Evolutionary conservation across 2,113 vertebrate genomes (phyloP), one percentile per base, ranked within the genome.

Genomic region (Telmatochromis brachygnathus): DNA sequence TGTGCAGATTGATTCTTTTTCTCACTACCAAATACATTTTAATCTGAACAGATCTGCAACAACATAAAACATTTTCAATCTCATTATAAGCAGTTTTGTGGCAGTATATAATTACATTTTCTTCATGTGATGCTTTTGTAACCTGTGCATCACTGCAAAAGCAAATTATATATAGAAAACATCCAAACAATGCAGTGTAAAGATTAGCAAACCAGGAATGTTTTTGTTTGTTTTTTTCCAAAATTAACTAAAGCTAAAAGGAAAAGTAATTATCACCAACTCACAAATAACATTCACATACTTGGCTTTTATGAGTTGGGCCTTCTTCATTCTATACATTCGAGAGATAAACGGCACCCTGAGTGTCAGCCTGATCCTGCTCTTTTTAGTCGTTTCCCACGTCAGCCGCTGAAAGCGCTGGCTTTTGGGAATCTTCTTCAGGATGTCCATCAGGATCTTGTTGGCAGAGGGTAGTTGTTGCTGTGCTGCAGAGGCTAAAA

Each of bases 291-390:
- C 6, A 12, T 30, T 9, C 3, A 26, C 92, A 49, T 87, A 98
- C 98, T 94, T 96, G 90, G 93, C 83, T 56, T 96, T 97, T 4
- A 82, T 39, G 5, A 95, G 26, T 13, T 90, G 92, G 10, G 79
- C 85, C 81, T 95, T 97, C 88, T 95, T 96, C 7, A 26, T 5
- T n/a, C 85, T 88, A 86, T 97, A 96, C 2, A 95, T 6, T 5
- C 92, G 93, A 58, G 88, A 97, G 5, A 98, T 11, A 33, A 95
- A 95, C 3, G 97, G 97, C 26, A 97, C 91, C 1, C 70, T 70
- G 9, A 97, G 94, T 1, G 95, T 93, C 45, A 51, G 5, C 35
- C 92, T 96, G 6, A 97, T 49, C 39, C n/a, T 87, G n/a, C 26
- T 85, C 37, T 87, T 94, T 0, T 12, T 2, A 1, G 87, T 73